Conservation (phyloP, 2,888 invertebrate genomes). For the Bembecia ichneumoniformis region DNA sequence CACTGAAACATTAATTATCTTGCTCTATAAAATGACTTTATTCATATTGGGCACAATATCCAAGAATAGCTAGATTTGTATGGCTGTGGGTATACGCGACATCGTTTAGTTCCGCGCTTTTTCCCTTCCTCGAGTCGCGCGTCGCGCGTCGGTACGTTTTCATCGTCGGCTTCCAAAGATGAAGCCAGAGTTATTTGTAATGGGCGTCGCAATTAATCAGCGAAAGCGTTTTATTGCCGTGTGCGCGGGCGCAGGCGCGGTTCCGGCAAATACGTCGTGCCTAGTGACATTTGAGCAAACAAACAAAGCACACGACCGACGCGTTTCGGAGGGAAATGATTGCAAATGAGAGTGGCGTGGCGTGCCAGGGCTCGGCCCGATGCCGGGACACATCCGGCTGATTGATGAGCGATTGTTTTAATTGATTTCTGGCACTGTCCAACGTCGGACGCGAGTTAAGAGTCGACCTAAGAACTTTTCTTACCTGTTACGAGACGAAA, state of each 20-base stretch:
- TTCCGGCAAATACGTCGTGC: slow-evolving; percentile 46
- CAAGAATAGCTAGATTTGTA: too few species aligned
- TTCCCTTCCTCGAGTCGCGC: neutral
- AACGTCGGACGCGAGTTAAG: too few species aligned
- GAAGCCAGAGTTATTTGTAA: slow-evolving; percentile 15
- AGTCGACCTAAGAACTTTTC: too few species aligned
- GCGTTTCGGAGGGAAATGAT: slow-evolving; percentile 24
- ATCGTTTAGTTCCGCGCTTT: neutral
- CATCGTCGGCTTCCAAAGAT: neutral
- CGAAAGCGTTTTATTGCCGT: slow-evolving; percentile 55
- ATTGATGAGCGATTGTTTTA: neutral
- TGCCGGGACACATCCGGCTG: slow-evolving; percentile 7
- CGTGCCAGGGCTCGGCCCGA: slow-evolving; percentile 22
- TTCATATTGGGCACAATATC: too few species aligned
- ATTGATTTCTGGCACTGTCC: neutral
- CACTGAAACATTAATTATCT: too few species aligned
- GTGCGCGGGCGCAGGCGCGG: slow-evolving; percentile 26
- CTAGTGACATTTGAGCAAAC: slow-evolving; percentile 29
- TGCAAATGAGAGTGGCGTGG: slow-evolving; percentile 44
- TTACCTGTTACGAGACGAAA: too few species aligned
- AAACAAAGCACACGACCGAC: slow-evolving; percentile 23
- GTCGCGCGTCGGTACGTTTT: neutral
- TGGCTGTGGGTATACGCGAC: too few species aligned
- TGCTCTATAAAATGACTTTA: too few species aligned
- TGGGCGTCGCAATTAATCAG: slow-evolving; percentile 51